Base-by-base conservation (phyloP, 1,140 invertebrate genomes). In the Aphelenchoides besseyi region DNA sequence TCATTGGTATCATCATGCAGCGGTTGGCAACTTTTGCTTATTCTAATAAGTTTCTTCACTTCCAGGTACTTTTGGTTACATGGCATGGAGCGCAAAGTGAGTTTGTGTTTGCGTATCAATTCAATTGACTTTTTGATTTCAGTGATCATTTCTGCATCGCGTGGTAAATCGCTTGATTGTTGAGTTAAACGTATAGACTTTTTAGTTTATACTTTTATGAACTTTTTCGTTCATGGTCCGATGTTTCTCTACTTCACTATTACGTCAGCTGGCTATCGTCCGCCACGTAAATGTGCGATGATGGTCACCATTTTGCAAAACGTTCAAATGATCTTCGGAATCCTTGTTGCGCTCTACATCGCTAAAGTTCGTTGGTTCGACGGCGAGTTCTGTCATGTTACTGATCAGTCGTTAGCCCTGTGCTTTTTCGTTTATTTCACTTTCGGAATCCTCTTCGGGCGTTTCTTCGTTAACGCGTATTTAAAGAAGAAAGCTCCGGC, bases 251-350 rank as follows among this genome's bases (percentile, higher is more conserved):
- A 98, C 87, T 98, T 95, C 86, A 92, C 92, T 0, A 85, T 96
- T 5, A 89, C 91, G 74, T 92, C 94, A 54, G 90, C 95, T 88
- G 90, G 91, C 54, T 91, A 92, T 84, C 89, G 88, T 75, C 90
- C 94, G 35, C 94, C 94, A 9, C 72, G 75, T 70, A 89, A 88
- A 74, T 89, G 97, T 55, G 90, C 92, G 36, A 95, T 97, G 90
- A 85, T 91, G 63, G 95, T 98, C 76, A 98, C 95, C 2, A 88
- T 90, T 8, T 87, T 94, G 33, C 95, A 98, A 85, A 88, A 97
- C 5, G 87, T 89, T 0, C 95, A 98, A 87, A 98, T 98, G 95
- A 94, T 98, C 96, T 86, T 90, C 91, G 94, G 94, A n/a, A 75
- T 79, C 63, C 89, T 88, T 74, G 89, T 97, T 55, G 90, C 92